Evolutionary conservation across 1,140 invertebrate genomes (phyloP).

Genomic region (Popillia japonica): DNA sequence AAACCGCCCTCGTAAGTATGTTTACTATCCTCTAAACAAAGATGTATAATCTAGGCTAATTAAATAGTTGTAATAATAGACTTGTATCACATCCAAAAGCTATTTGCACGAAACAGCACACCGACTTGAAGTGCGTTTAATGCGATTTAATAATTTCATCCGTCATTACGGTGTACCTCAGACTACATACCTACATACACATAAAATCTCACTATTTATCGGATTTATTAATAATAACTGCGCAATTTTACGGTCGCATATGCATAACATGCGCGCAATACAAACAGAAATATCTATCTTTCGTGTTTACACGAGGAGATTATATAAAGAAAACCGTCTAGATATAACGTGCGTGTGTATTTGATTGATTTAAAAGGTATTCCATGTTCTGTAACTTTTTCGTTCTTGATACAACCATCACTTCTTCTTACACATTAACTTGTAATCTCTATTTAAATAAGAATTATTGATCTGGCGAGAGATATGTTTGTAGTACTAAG

Average conservation of each 20-base stretch:
- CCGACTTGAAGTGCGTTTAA: background rate
- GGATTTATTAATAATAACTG: constrained; percentile 14
- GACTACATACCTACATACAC: no score
- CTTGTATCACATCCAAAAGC: background rate
- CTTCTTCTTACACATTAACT: constrained; percentile 4
- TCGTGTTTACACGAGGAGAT: constrained; percentile 9
- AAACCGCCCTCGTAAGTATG: background rate
- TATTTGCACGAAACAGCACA: background rate
- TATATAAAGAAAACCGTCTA: background rate
- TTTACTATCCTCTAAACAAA: background rate
- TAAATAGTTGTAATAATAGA: background rate
- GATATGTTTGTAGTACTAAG: constrained; percentile 19
- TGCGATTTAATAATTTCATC: background rate
- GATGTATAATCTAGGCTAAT: background rate
- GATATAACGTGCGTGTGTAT: background rate
- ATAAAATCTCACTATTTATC: background rate
- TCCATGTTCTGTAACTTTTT: constrained; percentile 27
- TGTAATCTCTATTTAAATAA: constrained; percentile 30
- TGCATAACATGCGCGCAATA: background rate
- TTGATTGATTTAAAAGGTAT: constrained; percentile 34
- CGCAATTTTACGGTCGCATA: constrained; percentile 15
- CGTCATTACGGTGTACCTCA: background rate
- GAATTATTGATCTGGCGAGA: constrained; percentile 1
- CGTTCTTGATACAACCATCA: background rate
- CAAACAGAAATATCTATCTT: constrained; percentile 28